Evolutionary conservation across 30 jellyfish, hydroid and myxozoan genomes (phyloP), one percentile per base, ranked within the genome.

Genomic region (Phacellophora camtschatica): DNA sequence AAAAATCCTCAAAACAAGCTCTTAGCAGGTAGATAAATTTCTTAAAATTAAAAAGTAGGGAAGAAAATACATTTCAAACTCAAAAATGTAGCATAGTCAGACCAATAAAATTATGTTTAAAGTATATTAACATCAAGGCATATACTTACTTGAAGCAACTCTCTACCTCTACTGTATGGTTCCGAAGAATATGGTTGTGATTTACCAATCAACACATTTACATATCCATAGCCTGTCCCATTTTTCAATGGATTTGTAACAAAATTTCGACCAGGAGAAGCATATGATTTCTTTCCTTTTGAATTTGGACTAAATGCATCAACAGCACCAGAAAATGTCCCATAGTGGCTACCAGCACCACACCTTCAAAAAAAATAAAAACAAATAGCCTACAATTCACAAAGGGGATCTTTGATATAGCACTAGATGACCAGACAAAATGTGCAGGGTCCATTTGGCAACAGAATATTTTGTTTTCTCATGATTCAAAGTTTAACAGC

Each of bases 151-250:
- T 35, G 67, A 6, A 73, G 22, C 0, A 92, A 69, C 81, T 92
- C 98, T 78, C 82, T 81, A 7, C 88, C 97, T 51, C 92, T 78
- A 46, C 86, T 96, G 36, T 85, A 92, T 27, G 97, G 98, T 33
- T 92, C 98, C 5, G 90, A 32, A 27, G 98, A 95, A 66, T 92
- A 74, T 5, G 87, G 53, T 39, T 86, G 95, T 45, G 98, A 86
- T 23, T 92, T 92, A 2, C 98, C 98, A 53, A 92, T 92, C 56
- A 92, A 73, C 25, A 92, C 98, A 86, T 85, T 92, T 13, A 86
- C 95, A 76, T 92, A 92, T 7, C 98, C 98, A 92, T 75, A 92
- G 20, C 98, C 98, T 45, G 98, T 77, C 20, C 98, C 98, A 5
- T 92, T 78, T 53, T 66, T 85, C 13, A 95, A 18, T 37, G 98